These are phyloP conservation scores for Lipophrys pholis DNA, from an alignment of 2,113 vertebrate species.

Conservation along the genomic window DNA sequence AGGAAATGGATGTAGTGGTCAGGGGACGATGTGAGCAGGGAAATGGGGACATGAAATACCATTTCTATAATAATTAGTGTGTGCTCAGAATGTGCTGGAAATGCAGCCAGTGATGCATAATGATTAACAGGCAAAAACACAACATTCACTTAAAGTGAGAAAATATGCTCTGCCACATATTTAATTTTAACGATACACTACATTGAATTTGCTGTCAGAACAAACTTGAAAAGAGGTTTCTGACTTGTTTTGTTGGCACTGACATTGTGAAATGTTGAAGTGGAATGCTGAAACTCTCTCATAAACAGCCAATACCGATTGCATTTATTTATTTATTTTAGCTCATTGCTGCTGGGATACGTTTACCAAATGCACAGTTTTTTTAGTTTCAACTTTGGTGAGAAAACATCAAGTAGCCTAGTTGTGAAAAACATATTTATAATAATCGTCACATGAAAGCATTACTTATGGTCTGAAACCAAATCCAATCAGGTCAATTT, in stretches of 20 bases:
- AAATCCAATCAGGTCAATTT: too few relatives aligned
- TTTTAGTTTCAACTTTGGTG: too few relatives aligned
- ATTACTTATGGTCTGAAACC: too few relatives aligned
- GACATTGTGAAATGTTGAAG: background rate
- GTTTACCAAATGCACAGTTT: too few relatives aligned
- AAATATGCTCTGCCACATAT: constrained; percentile 12
- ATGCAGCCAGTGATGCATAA: constrained; percentile 1
- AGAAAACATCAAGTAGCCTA: too few relatives aligned
- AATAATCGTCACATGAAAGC: too few relatives aligned
- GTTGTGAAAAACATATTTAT: too few relatives aligned
- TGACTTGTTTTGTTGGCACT: constrained; percentile 10
- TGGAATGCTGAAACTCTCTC: too few relatives aligned
- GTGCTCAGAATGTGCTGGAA: constrained; percentile 1
- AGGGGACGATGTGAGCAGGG: constrained; percentile 1
- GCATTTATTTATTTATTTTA: too few relatives aligned
- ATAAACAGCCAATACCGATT: too few relatives aligned
- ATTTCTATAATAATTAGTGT: constrained; percentile 29
- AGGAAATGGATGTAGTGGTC: constrained; percentile 24
- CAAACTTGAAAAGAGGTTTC: background rate
- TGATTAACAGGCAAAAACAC: background rate
- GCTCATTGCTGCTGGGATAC: too few relatives aligned
- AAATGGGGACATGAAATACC: constrained; percentile 21
- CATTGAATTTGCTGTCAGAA: constrained; percentile 16
- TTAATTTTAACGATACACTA: background rate
- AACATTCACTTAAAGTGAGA: background rate